Evolutionary conservation across 2,888 invertebrate genomes (phyloP), one percentile per base, ranked within the genome.

Genomic region (Lysandra coridon): DNA sequence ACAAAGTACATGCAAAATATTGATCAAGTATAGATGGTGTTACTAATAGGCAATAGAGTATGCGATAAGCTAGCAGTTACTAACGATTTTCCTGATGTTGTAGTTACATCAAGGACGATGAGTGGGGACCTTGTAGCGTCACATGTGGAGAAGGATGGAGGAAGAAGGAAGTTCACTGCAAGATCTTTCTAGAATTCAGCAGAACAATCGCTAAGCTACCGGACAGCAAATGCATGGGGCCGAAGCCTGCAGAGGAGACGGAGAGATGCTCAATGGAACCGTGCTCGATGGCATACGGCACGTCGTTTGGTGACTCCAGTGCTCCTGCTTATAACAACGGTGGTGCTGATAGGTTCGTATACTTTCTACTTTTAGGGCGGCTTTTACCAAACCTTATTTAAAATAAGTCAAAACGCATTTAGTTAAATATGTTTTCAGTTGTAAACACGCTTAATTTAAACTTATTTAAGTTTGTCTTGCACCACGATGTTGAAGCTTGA

Each of bases 101-200:
- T 94, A 99, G 99, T 88, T 99, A 97, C 94, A 97, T 98, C 86
- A 97, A 98, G 82, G 98, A 98, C 81, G 92, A 91, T 12, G 97
- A 98, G 79, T 99, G 99, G 99, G 97, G 98, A 1, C 96, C 97
- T 0, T 99, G 99, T 94, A 98, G 98, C 85, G 97, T 97, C 0
- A 97, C 97, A 0, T 99, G 99, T 88, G 99, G 99, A 0, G 97
- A 98, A 88, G 99, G 99, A 0, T 95, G 97, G 84, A 95, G 97
- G n/a, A 96, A 96, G 82, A 96, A 99, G 57, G 96, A 97, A 84
- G 98, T 98, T n/a, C 96, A 97, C 84, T 99, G 99, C 94, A 98
- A 98, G 95, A 98, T 99, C 85, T 98, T 98, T 91, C 94, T 99
- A 81, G 98, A 98, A 90, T 98, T 98, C 90, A 98, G 98, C 80